Evolutionary conservation across 2,888 invertebrate genomes (phyloP).

Genomic region (Tubulanus polymorphus): DNA sequence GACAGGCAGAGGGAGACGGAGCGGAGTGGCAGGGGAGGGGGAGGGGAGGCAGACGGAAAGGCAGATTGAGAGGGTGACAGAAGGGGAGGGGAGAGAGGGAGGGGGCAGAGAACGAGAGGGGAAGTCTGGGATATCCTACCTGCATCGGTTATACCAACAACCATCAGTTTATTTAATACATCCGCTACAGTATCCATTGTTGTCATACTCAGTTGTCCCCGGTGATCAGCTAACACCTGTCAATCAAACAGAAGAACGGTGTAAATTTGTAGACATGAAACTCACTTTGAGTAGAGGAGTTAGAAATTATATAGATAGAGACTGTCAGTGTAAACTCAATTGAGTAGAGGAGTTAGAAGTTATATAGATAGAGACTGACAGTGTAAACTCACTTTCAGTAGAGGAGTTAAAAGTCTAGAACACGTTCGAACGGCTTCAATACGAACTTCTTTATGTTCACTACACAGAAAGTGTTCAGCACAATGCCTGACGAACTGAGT

Average conservation of each 20-base stretch:
- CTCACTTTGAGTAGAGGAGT: neutral
- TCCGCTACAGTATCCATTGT: slow-evolving; percentile 84
- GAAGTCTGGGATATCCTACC: slow-evolving; percentile 47
- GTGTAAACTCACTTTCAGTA: slow-evolving; percentile 61
- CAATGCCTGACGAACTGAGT: slow-evolving; percentile 88
- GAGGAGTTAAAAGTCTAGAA: slow-evolving; percentile 79
- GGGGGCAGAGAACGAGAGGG: slow-evolving; percentile 14
- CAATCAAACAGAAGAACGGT: too few relatives aligned
- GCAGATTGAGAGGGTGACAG: slow-evolving; percentile 9
- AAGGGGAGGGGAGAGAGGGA: slow-evolving; percentile 14
- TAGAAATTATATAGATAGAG: too few relatives aligned
- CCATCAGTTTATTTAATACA: slow-evolving; percentile 83
- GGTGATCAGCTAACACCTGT: slow-evolving; percentile 36
- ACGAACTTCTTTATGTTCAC: slow-evolving; percentile 86
- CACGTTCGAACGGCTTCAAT: slow-evolving; percentile 93
- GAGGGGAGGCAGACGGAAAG: too few relatives aligned
- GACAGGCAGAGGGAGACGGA: slow-evolving; percentile 8
- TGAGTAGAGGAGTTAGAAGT: neutral
- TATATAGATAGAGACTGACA: too few relatives aligned
- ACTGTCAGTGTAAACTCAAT: too few relatives aligned
- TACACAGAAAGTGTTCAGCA: slow-evolving; percentile 84
- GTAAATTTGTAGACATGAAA: neutral
- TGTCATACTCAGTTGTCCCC: slow-evolving; percentile 60
- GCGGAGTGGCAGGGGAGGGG: slow-evolving; percentile 10
- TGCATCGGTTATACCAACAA: slow-evolving; percentile 91